phyloP scores from a whole-genome alignment of 2,888 invertebrate species.

The Oxystoma pomonae region DNA sequence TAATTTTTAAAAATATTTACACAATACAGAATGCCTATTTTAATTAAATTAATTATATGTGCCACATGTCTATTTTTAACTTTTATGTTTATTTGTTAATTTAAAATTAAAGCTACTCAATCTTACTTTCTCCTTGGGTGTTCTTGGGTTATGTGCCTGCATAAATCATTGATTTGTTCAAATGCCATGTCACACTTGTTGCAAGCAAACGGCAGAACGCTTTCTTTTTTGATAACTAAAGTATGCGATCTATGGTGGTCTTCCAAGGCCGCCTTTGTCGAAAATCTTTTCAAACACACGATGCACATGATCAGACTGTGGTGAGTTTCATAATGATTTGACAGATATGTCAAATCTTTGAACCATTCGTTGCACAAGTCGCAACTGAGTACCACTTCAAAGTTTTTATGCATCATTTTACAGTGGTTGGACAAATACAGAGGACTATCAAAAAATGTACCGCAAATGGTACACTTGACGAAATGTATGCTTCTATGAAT shows the following conservation, averaged over 20 bases:
- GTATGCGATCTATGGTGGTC: conserved; percentile 28
- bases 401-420: conserved; percentile 27
- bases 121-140: conserved; percentile 29
- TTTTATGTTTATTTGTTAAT: too few relatives aligned
- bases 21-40: too few relatives aligned
- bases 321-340: conserved; percentile 21
- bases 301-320: conserved; percentile 31
- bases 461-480: conserved; percentile 30
- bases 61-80: too few relatives aligned
- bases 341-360: conserved; percentile 19
- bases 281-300: conserved; percentile 24
- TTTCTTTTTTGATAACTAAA: conserved; percentile 32
- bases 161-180: conserved; percentile 37
- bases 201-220: conserved; percentile 38
- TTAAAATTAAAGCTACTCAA: not conserved
- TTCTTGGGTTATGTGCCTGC: conserved; percentile 34
- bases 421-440: conserved; percentile 29
- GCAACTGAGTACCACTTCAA: conserved; percentile 22
- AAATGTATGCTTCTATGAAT: conserved; percentile 26
- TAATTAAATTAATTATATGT: too few relatives aligned
- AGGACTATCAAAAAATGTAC: conserved; percentile 31
- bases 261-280: conserved; percentile 12
- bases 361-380: conserved; percentile 24
- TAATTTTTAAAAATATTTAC: too few relatives aligned
- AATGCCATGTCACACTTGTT: conserved; percentile 42